phyloP scores from a whole-genome alignment of 1,140 invertebrate species.

The Nylanderia fulva region DNA sequence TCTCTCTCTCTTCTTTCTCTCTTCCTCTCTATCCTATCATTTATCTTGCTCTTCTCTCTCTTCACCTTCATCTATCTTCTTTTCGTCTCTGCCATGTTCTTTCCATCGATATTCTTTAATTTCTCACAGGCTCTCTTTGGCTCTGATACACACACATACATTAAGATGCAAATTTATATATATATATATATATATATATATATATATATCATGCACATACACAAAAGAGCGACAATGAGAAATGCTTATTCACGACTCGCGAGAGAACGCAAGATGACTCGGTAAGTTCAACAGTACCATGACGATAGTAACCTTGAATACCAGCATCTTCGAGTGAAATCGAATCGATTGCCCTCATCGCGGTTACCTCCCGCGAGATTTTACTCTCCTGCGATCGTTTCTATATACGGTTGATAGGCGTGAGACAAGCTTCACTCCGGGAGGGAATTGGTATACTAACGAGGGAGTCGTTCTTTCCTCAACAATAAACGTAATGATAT shows the following conservation, averaged over 20 bases:
- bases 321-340: constrained; percentile 60
- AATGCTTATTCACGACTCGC: constrained; percentile 9
- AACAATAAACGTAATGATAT: constrained; percentile 61
- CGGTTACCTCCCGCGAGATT: constrained; percentile 19
- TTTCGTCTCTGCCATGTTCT: background rate
- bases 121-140: background rate
- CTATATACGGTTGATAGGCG: constrained; percentile 13
- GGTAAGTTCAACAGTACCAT: constrained; percentile 32
- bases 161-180: too few relatives aligned
- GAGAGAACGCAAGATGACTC: constrained; percentile 27
- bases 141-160: background rate
- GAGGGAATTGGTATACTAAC: constrained; percentile 1
- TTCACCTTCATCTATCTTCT: background rate
- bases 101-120: background rate
- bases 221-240: background rate
- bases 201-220: background rate
- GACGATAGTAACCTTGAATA: constrained; percentile 45
- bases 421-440: constrained; percentile 48
- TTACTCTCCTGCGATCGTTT: background rate
- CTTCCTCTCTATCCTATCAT: background rate
- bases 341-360: constrained; percentile 59
- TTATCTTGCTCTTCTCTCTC: background rate
- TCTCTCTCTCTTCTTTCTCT: constrained; percentile 28
- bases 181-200: background rate
- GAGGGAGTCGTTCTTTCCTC: constrained; percentile 41